Evolutionary conservation across 2,797 vertebrate species (phyloP).

Genomic region (Gadopsis marmoratus): DNA sequence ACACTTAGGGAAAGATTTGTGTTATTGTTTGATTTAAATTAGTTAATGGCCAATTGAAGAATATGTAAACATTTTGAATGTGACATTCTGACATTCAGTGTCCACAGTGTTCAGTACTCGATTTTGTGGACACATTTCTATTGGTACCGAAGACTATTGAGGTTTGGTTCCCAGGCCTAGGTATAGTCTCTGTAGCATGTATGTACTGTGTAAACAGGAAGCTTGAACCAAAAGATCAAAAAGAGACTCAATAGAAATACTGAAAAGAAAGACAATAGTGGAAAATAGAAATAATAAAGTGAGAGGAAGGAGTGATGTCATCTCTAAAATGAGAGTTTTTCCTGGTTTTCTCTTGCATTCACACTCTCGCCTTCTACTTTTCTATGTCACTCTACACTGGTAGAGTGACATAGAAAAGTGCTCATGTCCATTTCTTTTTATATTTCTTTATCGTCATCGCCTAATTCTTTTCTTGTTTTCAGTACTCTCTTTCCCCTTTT

Average conservation of each 20-base stretch:
- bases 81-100: neutral
- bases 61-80: neutral
- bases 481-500: neutral
- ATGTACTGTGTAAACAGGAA: constrained; percentile 43
- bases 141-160: neutral
- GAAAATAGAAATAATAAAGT: constrained; percentile 22
- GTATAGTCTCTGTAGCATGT: neutral
- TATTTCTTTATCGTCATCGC: neutral
- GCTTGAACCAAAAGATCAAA: constrained; percentile 14
- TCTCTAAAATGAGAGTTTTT: constrained; percentile 23
- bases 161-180: neutral
- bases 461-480: neutral
- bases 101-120: neutral
- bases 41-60: neutral
- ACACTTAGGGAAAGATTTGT: neutral
- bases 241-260: constrained; percentile 11
- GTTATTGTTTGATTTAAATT: neutral
- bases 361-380: neutral
- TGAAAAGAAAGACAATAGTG: constrained; percentile 12
- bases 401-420: no score
- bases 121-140: neutral
- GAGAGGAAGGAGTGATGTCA: constrained; percentile 54
- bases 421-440: neutral
- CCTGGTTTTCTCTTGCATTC: constrained; percentile 15
- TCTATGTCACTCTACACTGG: neutral